A percentile compares a stretch with the other conserved stretches of the same genome.
These are phyloP conservation scores for Cheiracanthium punctorium DNA, from an alignment of 2,888 invertebrate genomes.

Conservation along the genomic window DNA sequence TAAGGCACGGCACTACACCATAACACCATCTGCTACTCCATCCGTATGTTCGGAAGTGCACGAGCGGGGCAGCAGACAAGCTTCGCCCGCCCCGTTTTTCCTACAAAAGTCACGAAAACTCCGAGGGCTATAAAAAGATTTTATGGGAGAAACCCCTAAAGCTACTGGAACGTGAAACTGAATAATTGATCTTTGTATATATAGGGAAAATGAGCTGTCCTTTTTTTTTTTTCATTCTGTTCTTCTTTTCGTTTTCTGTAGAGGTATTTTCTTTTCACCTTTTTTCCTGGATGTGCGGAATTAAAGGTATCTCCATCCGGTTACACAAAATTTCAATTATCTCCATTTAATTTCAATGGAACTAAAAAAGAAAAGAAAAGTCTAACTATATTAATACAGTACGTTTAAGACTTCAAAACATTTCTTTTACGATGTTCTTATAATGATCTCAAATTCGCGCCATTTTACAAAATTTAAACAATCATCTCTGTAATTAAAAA, in stretches of 20 bases:
- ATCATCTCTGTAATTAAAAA: too few species aligned
- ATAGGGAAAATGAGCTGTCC: conserved; percentile 29
- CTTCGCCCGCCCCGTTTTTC: conserved; percentile 10
- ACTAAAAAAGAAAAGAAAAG: too few species aligned
- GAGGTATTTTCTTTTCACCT: background rate
- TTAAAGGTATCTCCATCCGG: too few species aligned
- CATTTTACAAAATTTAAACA: too few species aligned
- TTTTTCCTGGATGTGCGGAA: too few species aligned
- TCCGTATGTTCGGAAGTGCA: conserved; percentile 12
- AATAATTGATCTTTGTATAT: conserved; percentile 66
- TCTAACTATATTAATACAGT: too few species aligned
- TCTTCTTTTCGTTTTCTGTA: background rate
- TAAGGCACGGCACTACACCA: background rate
- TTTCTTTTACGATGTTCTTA: too few species aligned
- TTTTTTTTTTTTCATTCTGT: conserved; percentile 7
- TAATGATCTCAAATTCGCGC: too few species aligned
- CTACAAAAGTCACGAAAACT: conserved; percentile 57
- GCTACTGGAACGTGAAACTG: conserved; percentile 69
- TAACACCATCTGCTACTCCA: conserved; percentile 46
- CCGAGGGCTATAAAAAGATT: conserved; percentile 59
- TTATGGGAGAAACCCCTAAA: conserved; percentile 52
- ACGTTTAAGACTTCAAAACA: too few species aligned
- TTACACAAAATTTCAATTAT: too few species aligned
- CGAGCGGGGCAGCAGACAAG: background rate
- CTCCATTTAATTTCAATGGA: too few species aligned